Evolutionary conservation across 2,888 invertebrate species (phyloP).

Genomic region (Brachynemurus nebulosus): DNA sequence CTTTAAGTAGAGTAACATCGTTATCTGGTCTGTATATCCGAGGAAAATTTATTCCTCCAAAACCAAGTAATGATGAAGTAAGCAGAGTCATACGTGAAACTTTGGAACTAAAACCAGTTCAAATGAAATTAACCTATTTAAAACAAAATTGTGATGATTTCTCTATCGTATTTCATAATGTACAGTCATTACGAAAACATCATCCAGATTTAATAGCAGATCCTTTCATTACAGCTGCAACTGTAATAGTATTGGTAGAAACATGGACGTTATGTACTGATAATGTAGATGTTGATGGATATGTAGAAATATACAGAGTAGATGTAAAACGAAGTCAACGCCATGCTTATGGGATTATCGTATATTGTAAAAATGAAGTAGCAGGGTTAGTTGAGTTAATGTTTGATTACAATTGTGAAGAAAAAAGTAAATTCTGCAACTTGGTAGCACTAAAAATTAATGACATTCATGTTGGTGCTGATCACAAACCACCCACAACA

Average conservation of each 20-base stretch:
- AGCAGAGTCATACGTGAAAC: not conserved
- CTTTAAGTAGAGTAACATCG: not conserved
- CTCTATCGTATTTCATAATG: not conserved
- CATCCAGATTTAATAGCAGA: not conserved
- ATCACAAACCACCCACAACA: too few relatives aligned
- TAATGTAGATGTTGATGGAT: too few relatives aligned
- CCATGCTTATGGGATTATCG: too few relatives aligned
- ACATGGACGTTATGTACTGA: too few relatives aligned
- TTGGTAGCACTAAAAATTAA: too few relatives aligned
- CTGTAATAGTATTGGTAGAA: not conserved
- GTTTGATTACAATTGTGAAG: too few relatives aligned
- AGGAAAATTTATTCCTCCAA: not conserved
- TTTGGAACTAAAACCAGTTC: not conserved
- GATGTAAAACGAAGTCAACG: too few relatives aligned
- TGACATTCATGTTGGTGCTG: too few relatives aligned
- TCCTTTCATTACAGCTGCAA: not conserved
- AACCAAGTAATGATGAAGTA: not conserved
- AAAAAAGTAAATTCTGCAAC: too few relatives aligned
- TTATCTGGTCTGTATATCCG: not conserved
- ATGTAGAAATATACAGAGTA: too few relatives aligned
- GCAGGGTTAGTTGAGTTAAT: too few relatives aligned
- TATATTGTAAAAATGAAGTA: too few relatives aligned
- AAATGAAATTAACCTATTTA: not conserved
- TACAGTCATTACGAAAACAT: not conserved
- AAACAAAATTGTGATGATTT: not conserved